Base-by-base conservation (phyloP, 2,113 vertebrate species). In the Dipodomys merriami region DNA sequence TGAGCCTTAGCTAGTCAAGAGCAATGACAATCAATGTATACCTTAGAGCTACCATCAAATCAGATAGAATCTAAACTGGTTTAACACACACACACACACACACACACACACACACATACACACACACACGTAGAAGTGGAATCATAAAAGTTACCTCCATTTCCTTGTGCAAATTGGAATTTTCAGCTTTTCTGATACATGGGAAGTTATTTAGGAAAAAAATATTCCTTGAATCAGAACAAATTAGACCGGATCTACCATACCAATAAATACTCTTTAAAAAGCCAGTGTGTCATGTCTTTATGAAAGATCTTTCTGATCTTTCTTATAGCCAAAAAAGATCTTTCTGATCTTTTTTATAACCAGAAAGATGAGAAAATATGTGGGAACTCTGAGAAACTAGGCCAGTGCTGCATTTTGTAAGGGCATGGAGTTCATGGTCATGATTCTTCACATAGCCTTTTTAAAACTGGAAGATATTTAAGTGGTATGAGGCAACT, bases 171-270 rank as follows among this genome's bases (percentile, higher is more conserved):
- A 62, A 87, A 72, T 12, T 29, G 5, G 4, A 57, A 79, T 46
- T 93, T 84, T 93, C 35, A 67, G 60, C 16, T 85, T 76, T 90
- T 25, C 22, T 71, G 53, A 60, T 57, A 76, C 1, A 72, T 87
- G 16, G 19, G 6, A 73, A 69, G 25, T 27, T 80, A 83, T 5
- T 57, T 73, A 29, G 29, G n/a, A 83, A 87, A 69, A 87, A 68
- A 13, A 57, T 69, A 71, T 86, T 27, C 53, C 18, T 87, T 64
- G 27, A 86, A 76, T 76, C 15, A 87, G 77, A 84, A 88, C 7
- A 71, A 85, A 68, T 44, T 12, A 71, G 39, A 69, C 39, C 22
- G 39, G 90, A 35, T 1, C 82, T 49, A n/a, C 23, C 0, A 0
- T 85, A 30, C 15, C 25, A 81, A 57, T 60, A 74, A 81, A 57